Conservation (phyloP, 2,888 invertebrate genomes). For the Hanleya hanleyi region DNA sequence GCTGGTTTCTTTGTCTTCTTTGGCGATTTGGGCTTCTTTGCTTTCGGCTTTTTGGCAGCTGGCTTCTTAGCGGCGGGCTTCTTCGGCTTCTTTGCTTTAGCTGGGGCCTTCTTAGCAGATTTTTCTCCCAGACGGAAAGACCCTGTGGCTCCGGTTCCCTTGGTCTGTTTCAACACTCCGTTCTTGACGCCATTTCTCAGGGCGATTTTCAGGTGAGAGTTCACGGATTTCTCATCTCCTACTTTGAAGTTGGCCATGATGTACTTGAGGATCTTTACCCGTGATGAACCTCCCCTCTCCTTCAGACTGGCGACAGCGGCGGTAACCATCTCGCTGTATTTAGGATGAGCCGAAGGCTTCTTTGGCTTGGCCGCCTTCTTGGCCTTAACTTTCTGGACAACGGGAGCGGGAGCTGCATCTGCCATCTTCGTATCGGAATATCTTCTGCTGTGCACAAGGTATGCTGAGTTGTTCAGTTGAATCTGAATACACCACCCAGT, state of each 20-base stretch:
- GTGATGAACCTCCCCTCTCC: slow-evolving; percentile 69
- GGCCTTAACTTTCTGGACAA: slow-evolving; percentile 14
- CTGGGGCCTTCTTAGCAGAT: slow-evolving; percentile 26
- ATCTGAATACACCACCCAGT: too few species aligned
- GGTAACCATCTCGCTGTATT: slow-evolving; percentile 69
- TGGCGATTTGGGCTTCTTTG: slow-evolving; percentile 43
- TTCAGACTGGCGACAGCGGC: slow-evolving; percentile 64
- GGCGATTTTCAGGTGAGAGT: slow-evolving; percentile 59
- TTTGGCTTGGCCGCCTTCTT: slow-evolving; percentile 47
- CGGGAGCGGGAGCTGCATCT: neutral
- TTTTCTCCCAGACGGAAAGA: slow-evolving; percentile 37
- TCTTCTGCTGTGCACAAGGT: too few species aligned
- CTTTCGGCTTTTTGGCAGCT: slow-evolving; percentile 38
- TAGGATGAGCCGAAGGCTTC: slow-evolving; percentile 47
- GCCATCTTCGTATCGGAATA: too few species aligned
- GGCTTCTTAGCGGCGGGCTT: slow-evolving; percentile 12
- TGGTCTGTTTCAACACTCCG: slow-evolving; percentile 55
- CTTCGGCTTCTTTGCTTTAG: slow-evolving; percentile 24
- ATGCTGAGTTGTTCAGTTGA: too few species aligned
- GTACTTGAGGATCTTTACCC: slow-evolving; percentile 70
- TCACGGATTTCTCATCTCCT: slow-evolving; percentile 44
- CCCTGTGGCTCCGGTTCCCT: slow-evolving; percentile 42
- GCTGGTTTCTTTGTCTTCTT: slow-evolving; percentile 21
- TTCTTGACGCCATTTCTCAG: slow-evolving; percentile 57
- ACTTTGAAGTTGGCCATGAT: slow-evolving; percentile 62